phyloP scores from a whole-genome alignment of 2,888 invertebrate species.

The Erpobdella octoculata region DNA sequence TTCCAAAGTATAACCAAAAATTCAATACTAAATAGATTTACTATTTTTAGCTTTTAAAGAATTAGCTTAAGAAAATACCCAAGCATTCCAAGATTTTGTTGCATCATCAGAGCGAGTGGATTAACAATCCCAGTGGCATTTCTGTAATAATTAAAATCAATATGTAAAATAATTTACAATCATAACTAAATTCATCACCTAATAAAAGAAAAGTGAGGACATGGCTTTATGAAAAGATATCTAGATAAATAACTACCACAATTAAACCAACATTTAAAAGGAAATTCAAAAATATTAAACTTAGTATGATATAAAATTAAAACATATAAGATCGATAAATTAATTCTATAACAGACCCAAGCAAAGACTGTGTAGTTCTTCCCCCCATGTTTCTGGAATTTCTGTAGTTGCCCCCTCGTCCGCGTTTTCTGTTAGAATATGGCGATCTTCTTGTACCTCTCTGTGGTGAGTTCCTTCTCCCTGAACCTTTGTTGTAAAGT shows the following conservation, averaged over 20 bases:
- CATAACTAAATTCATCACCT: not conserved
- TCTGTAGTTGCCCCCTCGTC: constrained; percentile 16
- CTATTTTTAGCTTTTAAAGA: too few species aligned
- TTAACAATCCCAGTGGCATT: constrained; percentile 9
- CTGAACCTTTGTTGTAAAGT: not conserved
- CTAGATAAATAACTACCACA: too few species aligned
- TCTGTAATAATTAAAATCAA: not conserved
- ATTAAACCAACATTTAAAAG: too few species aligned
- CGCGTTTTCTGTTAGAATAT: constrained; percentile 28
- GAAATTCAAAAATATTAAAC: too few species aligned
- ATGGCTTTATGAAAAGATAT: too few species aligned
- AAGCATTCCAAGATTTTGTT: constrained; percentile 20
- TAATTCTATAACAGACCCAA: constrained; percentile 9
- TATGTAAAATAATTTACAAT: not conserved
- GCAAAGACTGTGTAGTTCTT: not conserved
- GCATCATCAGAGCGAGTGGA: constrained; percentile 25
- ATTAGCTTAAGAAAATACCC: too few species aligned
- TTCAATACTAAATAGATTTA: not conserved
- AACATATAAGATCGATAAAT: too few species aligned
- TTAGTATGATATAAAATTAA: too few species aligned
- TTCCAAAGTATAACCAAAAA: not conserved
- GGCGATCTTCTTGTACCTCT: not conserved
- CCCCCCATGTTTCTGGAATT: constrained; percentile 1
- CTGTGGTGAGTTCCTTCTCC: constrained; percentile 8
- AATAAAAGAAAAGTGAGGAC: not conserved